Evolutionary conservation across 2,888 invertebrate species (phyloP).

Genomic region (Plebejus anna): DNA sequence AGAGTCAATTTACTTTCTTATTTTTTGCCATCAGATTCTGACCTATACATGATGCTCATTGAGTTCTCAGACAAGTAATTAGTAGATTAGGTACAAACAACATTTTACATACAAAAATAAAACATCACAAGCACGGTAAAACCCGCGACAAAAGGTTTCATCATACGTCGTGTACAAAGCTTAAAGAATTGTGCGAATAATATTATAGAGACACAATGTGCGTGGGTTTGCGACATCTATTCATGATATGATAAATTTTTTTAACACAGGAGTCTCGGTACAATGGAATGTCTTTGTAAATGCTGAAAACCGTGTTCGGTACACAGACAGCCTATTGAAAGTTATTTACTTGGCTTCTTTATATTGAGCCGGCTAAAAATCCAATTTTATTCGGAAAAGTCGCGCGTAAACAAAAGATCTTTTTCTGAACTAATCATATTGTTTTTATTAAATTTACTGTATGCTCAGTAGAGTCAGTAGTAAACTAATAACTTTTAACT

Average conservation of each 20-base stretch:
- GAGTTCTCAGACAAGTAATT: background rate
- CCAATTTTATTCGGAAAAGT: background rate
- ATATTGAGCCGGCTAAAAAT: slow-evolving; percentile 21
- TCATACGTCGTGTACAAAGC: slow-evolving; percentile 25
- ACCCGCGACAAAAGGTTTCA: slow-evolving; percentile 24
- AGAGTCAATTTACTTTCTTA: too few relatives aligned
- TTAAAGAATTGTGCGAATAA: slow-evolving; percentile 28
- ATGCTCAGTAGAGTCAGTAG: background rate
- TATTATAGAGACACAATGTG: slow-evolving; percentile 24
- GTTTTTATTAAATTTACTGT: background rate
- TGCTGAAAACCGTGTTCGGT: slow-evolving; percentile 20
- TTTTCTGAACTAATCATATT: background rate
- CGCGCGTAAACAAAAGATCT: background rate
- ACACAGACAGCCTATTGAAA: slow-evolving; percentile 16
- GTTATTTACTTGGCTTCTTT: slow-evolving; percentile 16
- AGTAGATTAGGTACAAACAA: background rate
- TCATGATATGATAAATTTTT: slow-evolving; percentile 27
- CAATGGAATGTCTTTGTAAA: slow-evolving; percentile 25
- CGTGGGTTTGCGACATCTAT: slow-evolving; percentile 27
- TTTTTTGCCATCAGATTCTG: too few relatives aligned
- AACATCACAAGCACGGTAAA: background rate
- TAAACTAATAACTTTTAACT: too few relatives aligned
- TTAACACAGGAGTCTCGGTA: slow-evolving; percentile 3
- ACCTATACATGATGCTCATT: background rate
- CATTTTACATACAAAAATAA: background rate